Percentiles rank a stretch among this genome's conserved stretches.
phyloP scores from a whole-genome alignment of 2,113 vertebrate genomes.

The Pachycephala philippinensis region DNA sequence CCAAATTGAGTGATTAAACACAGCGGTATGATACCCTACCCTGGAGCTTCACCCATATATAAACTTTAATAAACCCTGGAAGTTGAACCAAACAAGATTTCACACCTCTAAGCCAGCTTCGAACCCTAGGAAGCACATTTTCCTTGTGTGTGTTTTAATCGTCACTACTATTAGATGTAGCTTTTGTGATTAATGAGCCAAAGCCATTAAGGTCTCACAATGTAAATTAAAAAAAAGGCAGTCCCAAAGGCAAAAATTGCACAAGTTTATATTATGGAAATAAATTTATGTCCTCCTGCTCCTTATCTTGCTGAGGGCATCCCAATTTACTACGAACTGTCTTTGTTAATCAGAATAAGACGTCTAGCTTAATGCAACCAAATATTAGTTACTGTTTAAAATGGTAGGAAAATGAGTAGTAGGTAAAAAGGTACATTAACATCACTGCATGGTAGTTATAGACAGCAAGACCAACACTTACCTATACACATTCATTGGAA shows the following conservation, averaged over 20 bases:
- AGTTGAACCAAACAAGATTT: background rate
- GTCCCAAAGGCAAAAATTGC: background rate
- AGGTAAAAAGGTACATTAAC: background rate
- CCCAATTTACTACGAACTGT: background rate
- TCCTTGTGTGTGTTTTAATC: background rate
- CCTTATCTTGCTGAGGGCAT: background rate
- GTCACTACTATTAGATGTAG: background rate
- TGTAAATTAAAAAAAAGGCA: rapidly evolving
- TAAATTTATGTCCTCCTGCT: background rate
- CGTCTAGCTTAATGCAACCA: background rate
- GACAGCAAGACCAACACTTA: background rate
- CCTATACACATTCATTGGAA: background rate
- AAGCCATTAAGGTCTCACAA: background rate
- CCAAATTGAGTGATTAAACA: background rate
- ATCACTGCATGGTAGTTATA: background rate
- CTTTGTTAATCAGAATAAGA: background rate
- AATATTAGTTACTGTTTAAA: background rate
- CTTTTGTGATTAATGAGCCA: background rate
- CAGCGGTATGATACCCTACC: background rate
- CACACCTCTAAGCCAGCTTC: background rate
- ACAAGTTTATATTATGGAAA: background rate
- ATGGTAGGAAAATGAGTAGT: background rate
- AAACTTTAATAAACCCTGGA: background rate
- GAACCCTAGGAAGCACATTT: background rate
- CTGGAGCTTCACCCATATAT: background rate